Evolutionary conservation across 2,888 invertebrate genomes (phyloP), one percentile per base, ranked within the genome.

Genomic region (Acrobasis suavella): DNA sequence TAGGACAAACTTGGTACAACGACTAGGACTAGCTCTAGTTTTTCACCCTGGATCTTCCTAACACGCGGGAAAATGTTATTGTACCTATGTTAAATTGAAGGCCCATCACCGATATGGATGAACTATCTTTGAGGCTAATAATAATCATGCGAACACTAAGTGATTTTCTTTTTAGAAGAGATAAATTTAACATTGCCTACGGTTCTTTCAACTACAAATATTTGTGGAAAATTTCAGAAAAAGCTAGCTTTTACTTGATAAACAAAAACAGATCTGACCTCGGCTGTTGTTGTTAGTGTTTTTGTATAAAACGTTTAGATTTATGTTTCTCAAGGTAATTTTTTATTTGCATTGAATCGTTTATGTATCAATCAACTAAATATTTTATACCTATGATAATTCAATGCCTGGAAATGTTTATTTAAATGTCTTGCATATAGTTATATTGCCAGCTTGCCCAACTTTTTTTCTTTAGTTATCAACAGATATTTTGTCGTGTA

Each of bases 211-310:
- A 46, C 46, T 46, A 2, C 46, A 14, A 46, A n/a, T 2, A 14
- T 46, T 2, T 46, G 9, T 46, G n/a, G 2, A n/a, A 10, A 14
- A 46, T 46, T 12, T 14, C 14, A 7, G 14, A n/a, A 12, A 46
- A 46, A 46, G 46, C 7, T 14, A 46, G 1, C 2, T 5, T n/a
- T 14, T 5, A 10, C 42, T 42, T 6, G 32, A 32, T 32, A 46
- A 46, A 46, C 46, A 46, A 46, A 46, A 46, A 46, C 46, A 46
- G n/a, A 46, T 12, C 14, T 46, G 46, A 46, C 46, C 46, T 46
- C 46, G 46, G 46, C 1, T 46, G 10, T 46, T 46, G n/a, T 46
- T 46, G 14, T 46, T 46, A n/a, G 46, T 46, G n/a, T 14, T 14
- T 46, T 46, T 46, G 14, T 46, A n/a, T 46, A 10, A 14, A 14